Base-by-base conservation (phyloP, 2,797 vertebrate genomes). In the Epinephelus awoara region DNA sequence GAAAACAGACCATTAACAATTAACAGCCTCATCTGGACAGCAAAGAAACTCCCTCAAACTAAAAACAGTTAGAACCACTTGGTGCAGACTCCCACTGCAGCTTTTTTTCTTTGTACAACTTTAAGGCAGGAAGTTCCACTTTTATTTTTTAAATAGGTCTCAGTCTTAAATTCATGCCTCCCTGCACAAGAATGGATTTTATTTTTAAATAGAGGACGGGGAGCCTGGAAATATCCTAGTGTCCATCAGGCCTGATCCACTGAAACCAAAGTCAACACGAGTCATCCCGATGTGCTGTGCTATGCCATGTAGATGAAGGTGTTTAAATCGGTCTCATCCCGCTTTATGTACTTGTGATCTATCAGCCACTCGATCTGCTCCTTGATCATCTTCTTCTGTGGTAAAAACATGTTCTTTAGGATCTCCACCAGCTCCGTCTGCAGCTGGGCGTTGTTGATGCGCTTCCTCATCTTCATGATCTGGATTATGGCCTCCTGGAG, bases 341-440 rank as follows among this genome's bases (percentile, higher is more conserved):
- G 96, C 94, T 98, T 96, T 90, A 99, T 99, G 93, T 99, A 99
- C 91, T 99, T 99, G 96, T 99, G 98, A 93, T 99, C 98, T 88
- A 99, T 99, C 85, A 99, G 97, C 98, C 98, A 99, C 92, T 99
- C 98, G 0, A 99, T 99, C 94, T 99, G 98, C 94, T 99, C 98
- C 94, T 99, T 99, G 95, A 99, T 99, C 98, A 99, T 99, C 95
- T 99, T 99, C 96, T 99, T 99, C 94, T 99, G 98, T 75, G 98
- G 98, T 93, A 99, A 97, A 94, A 99, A 99, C 98, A 99, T 99
- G 93, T 99, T 99, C 96, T 99, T 99, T 89, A 99, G 94, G 96
- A 99, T 99, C 95, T 99, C 98, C 94, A 99, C 98, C 91, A 99
- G 96, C 97, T 99, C 98, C 58, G 98, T 99, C 95, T 99, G 98